These are phyloP conservation scores for Emys orbicularis DNA, from an alignment of 2,797 vertebrate species.

Conservation along the genomic window DNA sequence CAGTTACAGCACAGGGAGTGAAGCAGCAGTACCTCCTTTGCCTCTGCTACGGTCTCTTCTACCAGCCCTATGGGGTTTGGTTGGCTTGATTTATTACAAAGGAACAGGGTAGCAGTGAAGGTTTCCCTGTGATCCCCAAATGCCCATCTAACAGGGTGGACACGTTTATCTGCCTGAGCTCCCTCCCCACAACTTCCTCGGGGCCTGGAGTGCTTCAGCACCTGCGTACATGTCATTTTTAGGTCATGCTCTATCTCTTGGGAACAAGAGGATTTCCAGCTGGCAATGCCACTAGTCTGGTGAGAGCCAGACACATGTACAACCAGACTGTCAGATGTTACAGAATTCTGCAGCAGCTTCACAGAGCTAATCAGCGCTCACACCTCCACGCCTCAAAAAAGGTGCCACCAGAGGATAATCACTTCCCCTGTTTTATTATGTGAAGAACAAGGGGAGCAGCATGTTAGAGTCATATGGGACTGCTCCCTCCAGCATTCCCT, in stretches of 20 bases:
- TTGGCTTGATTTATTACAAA: background rate
- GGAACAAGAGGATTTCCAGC: too few relatives aligned
- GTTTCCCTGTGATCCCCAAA: background rate
- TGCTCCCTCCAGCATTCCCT: background rate
- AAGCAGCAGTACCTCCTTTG: background rate
- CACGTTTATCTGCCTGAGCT: background rate
- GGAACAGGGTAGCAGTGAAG: background rate
- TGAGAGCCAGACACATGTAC: too few relatives aligned
- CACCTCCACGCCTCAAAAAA: background rate
- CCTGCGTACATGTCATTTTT: background rate
- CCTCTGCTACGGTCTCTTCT: accelerated
- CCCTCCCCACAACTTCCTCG: background rate
- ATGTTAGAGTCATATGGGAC: background rate
- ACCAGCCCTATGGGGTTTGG: background rate
- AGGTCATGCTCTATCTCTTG: background rate
- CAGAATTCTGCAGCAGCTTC: background rate
- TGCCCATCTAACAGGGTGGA: background rate
- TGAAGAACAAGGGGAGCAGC: background rate
- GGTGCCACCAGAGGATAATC: background rate
- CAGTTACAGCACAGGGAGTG: background rate
- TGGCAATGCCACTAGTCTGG: background rate
- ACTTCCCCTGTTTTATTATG: background rate
- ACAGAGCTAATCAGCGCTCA: background rate
- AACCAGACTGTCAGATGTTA: background rate
- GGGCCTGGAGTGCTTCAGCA: background rate